phyloP scores from a whole-genome alignment of 2,888 invertebrate species.

The Hypolimnas misippus region DNA sequence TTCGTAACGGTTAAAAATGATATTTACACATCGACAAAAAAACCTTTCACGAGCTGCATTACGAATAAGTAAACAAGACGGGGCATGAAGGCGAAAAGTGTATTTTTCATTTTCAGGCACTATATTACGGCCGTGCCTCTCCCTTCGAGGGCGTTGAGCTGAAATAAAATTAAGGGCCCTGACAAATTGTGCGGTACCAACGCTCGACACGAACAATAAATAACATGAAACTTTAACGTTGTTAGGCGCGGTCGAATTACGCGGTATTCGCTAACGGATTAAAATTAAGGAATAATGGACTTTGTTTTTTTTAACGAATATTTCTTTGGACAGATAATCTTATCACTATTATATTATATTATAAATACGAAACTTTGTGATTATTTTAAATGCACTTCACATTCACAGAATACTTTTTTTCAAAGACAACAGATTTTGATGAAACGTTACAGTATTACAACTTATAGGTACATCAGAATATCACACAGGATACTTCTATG shows the following conservation, averaged over 20 bases:
- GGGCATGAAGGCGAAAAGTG: conserved; percentile 33
- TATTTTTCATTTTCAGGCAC: conserved; percentile 42
- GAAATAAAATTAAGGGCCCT: conserved; percentile 41
- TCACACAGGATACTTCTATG: no score
- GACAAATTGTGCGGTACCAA: conserved; percentile 42
- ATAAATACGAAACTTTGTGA: no score
- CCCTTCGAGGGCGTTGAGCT: conserved; percentile 32
- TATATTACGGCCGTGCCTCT: conserved; percentile 38
- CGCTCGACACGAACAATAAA: conserved; percentile 38
- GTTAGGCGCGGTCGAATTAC: conserved; percentile 18
- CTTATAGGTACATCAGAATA: no score
- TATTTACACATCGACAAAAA: neutral
- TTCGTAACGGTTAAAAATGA: no score
- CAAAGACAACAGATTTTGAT: no score
- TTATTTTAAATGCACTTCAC: no score
- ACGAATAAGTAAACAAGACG: conserved; percentile 16
- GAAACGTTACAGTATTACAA: no score
- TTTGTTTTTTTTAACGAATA: neutral
- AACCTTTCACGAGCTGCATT: conserved; percentile 1
- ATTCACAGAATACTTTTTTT: no score
- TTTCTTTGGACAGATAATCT: no score
- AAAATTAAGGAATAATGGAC: conserved; percentile 24
- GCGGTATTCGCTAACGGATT: conserved; percentile 9
- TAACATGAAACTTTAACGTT: conserved; percentile 37
- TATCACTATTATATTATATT: no score